Conservation (phyloP, 2,888 invertebrate genomes). For the Panorpa germanica region DNA sequence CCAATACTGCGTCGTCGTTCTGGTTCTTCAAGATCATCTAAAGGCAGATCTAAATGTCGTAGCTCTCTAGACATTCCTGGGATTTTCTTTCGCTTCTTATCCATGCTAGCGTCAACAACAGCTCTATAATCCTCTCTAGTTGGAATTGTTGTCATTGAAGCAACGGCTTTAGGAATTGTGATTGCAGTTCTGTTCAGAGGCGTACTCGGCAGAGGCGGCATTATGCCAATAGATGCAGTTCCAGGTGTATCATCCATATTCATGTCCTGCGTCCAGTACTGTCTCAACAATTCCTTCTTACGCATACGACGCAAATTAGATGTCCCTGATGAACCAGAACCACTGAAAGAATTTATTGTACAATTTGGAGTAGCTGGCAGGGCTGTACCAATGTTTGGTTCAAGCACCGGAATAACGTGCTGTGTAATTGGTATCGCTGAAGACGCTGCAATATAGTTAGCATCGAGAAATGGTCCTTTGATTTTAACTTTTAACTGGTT, state of each 20-base stretch:
- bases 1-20: conserved; percentile 30
- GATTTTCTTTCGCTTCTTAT: conserved; percentile 46
- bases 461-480: conserved; percentile 70
- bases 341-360: conserved; percentile 26
- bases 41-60: conserved; percentile 37
- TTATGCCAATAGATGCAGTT: conserved; percentile 29
- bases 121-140: conserved; percentile 69
- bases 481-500: conserved; percentile 82
- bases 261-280: conserved; percentile 74
- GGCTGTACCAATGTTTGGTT: conserved; percentile 22
- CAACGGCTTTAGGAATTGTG: conserved; percentile 75
- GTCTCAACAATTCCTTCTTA: conserved; percentile 70
- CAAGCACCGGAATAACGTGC: conserved; percentile 23
- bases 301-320: conserved; percentile 71
- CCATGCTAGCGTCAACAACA: conserved; percentile 39
- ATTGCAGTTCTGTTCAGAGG: conserved; percentile 45
- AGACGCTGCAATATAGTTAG: conserved; percentile 45
- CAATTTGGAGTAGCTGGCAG: conserved; percentile 27
- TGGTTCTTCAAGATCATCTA: conserved; percentile 34
- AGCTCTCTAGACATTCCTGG: conserved; percentile 36
- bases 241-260: conserved; percentile 60
- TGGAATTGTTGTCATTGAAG: conserved; percentile 74
- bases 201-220: conserved; percentile 35
- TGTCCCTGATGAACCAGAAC: conserved; percentile 35
- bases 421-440: conserved; percentile 36